Conservation (phyloP, 2,797 vertebrate genomes). For the Scolopax bukidnonensis region DNA sequence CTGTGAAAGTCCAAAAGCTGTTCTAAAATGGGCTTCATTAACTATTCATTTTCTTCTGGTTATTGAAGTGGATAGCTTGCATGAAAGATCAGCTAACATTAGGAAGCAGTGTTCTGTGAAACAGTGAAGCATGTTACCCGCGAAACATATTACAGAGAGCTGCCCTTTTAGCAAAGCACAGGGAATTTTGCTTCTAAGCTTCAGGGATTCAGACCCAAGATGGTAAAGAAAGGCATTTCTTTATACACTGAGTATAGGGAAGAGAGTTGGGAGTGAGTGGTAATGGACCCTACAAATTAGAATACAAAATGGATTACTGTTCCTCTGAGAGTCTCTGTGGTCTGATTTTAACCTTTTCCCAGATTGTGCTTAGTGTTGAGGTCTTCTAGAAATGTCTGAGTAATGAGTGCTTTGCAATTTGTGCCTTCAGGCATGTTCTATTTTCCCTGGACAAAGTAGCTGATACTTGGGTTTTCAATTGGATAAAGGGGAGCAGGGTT, state of each 20-base stretch:
- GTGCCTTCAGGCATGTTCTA: neutral
- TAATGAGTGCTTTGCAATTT: neutral
- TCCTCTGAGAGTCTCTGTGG: neutral
- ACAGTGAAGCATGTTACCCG: neutral
- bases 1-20: neutral
- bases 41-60: conserved; percentile 49
- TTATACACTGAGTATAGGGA: neutral
- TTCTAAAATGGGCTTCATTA: conserved; percentile 40
- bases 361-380: neutral
- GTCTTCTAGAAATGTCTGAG: conserved; percentile 14
- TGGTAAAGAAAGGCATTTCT: conserved; percentile 8
- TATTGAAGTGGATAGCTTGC: conserved; percentile 21
- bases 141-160: neutral
- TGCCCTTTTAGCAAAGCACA: neutral
- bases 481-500: neutral
- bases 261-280: neutral
- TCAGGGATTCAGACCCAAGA: neutral
- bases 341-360: conserved; percentile 26
- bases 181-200: conserved; percentile 28
- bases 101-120: conserved; percentile 29
- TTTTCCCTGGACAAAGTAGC: conserved; percentile 21
- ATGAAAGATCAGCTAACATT: conserved; percentile 36
- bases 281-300: conserved; percentile 17
- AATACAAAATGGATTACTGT: neutral
- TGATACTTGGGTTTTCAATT: neutral